These are phyloP conservation scores for Neelides sp. DNA, from an alignment of 1,140 invertebrate genomes.

Conservation along the genomic window DNA sequence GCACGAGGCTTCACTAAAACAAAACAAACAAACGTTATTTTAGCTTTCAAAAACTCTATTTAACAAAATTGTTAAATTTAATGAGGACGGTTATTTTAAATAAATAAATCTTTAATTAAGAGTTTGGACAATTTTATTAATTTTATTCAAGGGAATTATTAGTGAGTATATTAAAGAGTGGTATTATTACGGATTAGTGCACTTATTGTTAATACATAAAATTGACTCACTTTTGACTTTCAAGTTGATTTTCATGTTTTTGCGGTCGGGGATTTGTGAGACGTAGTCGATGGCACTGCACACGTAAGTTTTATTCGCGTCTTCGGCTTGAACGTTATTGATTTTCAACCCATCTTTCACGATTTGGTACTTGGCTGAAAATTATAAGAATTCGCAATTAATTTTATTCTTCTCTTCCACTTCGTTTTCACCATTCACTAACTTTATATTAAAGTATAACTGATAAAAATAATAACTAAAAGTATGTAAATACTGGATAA, in stretches of 20 bases:
- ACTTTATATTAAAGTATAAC: not conserved
- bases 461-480: not conserved
- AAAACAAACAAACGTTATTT: conserved; percentile 8
- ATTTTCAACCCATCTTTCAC: conserved; percentile 24
- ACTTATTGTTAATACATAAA: not conserved
- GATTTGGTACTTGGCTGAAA: conserved; percentile 21
- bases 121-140: too few species aligned
- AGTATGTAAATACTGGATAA: not conserved
- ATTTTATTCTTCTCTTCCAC: too few species aligned
- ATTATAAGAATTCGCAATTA: too few species aligned
- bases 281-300: conserved; percentile 29
- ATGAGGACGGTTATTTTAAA: not conserved
- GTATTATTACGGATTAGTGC: too few species aligned
- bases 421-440: too few species aligned
- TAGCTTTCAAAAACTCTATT: conserved; percentile 12
- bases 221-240: conserved; percentile 28
- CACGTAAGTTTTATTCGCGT: conserved; percentile 20
- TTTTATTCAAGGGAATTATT: too few species aligned
- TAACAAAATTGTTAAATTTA: too few species aligned
- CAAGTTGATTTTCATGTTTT: conserved; percentile 25
- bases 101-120: not conserved
- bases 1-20: conserved; percentile 3
- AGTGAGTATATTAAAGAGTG: too few species aligned
- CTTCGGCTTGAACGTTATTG: conserved; percentile 20
- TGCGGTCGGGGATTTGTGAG: conserved; percentile 23